phyloP scores from a whole-genome alignment of 2,797 vertebrate genomes.

The Garrulus glandarius region DNA sequence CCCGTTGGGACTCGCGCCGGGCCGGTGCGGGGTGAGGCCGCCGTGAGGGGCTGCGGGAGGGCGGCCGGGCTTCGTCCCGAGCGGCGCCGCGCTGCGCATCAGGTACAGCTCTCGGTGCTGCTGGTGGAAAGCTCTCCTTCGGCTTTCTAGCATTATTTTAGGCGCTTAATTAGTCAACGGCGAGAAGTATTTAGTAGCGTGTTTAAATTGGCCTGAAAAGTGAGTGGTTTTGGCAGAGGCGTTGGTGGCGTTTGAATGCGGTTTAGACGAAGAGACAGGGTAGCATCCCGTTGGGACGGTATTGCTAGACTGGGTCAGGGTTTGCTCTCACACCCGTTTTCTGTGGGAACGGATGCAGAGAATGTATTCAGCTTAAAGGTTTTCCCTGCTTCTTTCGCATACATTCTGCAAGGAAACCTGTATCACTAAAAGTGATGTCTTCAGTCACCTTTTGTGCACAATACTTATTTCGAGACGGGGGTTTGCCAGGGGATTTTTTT shows the following conservation, averaged over 20 bases:
- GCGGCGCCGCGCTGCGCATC: background rate
- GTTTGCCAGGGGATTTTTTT: rapidly evolving
- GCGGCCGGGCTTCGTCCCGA: background rate
- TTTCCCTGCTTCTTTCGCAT: background rate
- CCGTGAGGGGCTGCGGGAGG: background rate
- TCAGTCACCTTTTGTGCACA: background rate
- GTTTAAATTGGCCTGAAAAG: background rate
- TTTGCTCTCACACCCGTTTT: background rate
- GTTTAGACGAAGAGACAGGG: background rate
- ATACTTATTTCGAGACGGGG: rapidly evolving
- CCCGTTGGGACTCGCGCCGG: background rate
- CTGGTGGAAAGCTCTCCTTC: background rate
- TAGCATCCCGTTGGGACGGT: background rate
- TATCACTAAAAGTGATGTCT: background rate
- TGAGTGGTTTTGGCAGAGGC: background rate
- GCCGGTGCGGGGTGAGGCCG: background rate
- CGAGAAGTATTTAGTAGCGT: background rate
- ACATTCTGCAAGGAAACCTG: background rate
- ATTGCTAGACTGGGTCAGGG: too few relatives aligned
- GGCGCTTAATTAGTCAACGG: background rate
- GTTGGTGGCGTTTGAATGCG: background rate
- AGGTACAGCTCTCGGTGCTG: background rate
- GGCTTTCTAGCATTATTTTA: background rate
- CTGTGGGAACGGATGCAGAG: background rate
- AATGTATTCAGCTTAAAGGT: background rate